Conservation (phyloP, 37 sponge, comb jelly and placozoan genomes). For the Amphimedon queenslandica region DNA sequence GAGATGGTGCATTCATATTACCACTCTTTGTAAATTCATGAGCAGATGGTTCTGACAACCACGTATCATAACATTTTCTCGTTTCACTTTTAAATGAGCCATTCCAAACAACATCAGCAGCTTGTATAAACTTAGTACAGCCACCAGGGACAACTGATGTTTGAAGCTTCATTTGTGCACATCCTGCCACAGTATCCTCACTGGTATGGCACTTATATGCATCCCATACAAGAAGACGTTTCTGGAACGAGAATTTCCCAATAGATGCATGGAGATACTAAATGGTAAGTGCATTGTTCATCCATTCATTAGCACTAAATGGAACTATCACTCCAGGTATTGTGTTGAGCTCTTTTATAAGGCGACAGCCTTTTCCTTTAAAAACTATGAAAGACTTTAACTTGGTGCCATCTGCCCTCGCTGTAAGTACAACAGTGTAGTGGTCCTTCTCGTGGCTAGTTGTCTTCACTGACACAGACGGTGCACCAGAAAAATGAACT, state of each 20-base stretch:
- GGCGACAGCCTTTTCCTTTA: conserved; percentile 34
- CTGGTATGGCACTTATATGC: no score
- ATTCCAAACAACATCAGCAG: conserved; percentile 54
- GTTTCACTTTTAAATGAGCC: conserved; percentile 32
- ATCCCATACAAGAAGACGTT: no score
- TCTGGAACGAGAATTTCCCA: no score
- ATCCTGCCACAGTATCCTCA: no score
- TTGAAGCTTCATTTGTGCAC: no score
- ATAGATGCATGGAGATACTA: no score
- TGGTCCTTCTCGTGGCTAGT: conserved; percentile 59
- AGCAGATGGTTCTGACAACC: conserved; percentile 39
- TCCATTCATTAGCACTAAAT: conserved; percentile 32
- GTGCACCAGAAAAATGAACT: conserved; percentile 27
- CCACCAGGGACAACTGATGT: conserved; percentile 63
- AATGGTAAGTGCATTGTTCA: conserved; percentile 52
- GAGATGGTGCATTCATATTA: conserved; percentile 45
- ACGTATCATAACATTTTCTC: conserved; percentile 21
- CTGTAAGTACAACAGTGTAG: conserved; percentile 52
- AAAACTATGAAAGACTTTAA: conserved; percentile 51
- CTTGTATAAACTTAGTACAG: conserved; percentile 31
- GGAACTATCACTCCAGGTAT: conserved; percentile 38
- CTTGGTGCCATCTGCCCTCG: conserved; percentile 53
- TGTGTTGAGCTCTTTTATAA: background rate
- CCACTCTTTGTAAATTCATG: conserved; percentile 43
- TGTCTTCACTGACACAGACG: conserved; percentile 41